Conservation (phyloP, 1,140 invertebrate species). For the Saccostrea echinata region DNA sequence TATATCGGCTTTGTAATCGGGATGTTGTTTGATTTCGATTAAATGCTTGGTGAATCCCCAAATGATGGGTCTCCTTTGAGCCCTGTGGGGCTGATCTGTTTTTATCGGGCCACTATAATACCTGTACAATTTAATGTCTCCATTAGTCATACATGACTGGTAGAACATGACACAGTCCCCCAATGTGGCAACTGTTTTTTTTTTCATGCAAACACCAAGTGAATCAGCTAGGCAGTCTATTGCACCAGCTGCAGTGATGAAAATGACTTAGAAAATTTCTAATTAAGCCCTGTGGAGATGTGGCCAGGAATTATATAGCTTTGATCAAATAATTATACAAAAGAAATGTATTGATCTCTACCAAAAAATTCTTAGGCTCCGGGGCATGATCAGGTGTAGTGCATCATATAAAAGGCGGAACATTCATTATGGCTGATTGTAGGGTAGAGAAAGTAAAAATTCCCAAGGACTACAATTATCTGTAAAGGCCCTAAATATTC, state of each 20-base stretch:
- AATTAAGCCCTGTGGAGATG: conserved; percentile 21
- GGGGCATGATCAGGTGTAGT: conserved; percentile 19
- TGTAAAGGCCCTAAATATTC: conserved; percentile 10
- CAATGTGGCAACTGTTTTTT: background rate
- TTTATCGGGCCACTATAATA: background rate
- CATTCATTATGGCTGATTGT: conserved; percentile 20
- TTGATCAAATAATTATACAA: conserved; percentile 31
- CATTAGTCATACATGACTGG: conserved; percentile 15
- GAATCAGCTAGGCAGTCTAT: background rate
- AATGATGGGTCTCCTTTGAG: background rate
- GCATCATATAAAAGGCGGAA: conserved; percentile 19
- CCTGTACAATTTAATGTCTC: conserved; percentile 7
- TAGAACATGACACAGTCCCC: background rate
- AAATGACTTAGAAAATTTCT: conserved; percentile 3
- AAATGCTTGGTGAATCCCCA: conserved; percentile 7
- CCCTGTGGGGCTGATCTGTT: background rate
- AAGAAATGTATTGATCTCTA: background rate
- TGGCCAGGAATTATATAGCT: conserved; percentile 19
- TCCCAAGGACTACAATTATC: conserved; percentile 18
- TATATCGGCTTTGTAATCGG: background rate
- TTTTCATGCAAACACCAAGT: background rate
- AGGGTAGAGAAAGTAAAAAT: conserved; percentile 5
- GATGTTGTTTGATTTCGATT: conserved; percentile 16
- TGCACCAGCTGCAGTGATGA: conserved; percentile 22
- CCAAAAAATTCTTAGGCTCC: background rate